Conservation (phyloP, 2,113 vertebrate species). For the Phainopepla nitens region DNA sequence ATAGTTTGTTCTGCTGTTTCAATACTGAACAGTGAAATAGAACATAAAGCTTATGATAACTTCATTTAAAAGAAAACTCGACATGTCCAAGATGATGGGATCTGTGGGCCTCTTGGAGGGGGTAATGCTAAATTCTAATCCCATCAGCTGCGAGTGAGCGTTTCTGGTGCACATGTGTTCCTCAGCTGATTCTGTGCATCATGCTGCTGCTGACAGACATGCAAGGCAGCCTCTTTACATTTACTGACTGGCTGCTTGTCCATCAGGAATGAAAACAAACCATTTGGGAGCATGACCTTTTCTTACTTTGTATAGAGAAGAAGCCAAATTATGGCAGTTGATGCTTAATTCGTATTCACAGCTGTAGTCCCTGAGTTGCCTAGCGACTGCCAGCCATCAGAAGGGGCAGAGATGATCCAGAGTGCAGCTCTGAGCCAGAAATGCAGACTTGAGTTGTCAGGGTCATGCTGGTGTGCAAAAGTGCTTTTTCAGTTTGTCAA, state of each 20-base stretch:
- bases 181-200: conserved; percentile 66
- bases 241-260: conserved; percentile 54
- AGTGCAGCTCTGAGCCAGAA: conserved; percentile 7
- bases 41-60: conserved; percentile 13
- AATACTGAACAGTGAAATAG: conserved; percentile 1
- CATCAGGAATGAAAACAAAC: conserved; percentile 49
- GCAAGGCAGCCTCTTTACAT: background rate
- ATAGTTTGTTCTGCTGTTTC: conserved; percentile 22
- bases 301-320: conserved; percentile 6
- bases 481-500: background rate
- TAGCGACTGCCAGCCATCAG: conserved; percentile 1
- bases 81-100: background rate
- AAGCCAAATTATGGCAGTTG: conserved; percentile 6
- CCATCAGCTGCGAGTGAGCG: conserved; percentile 31
- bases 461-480: background rate
- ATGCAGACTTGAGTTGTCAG: conserved; percentile 12
- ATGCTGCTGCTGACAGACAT: conserved; percentile 44
- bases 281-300: background rate
- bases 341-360: conserved; percentile 42
- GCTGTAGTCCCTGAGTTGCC: conserved; percentile 42
- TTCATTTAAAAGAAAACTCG: conserved; percentile 13
- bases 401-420: background rate
- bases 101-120: conserved; percentile 26
- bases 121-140: conserved; percentile 41
- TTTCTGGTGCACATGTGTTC: conserved; percentile 26